phyloP scores from a whole-genome alignment of 2,888 invertebrate genomes.

The Phrixothrix hirtus region DNA sequence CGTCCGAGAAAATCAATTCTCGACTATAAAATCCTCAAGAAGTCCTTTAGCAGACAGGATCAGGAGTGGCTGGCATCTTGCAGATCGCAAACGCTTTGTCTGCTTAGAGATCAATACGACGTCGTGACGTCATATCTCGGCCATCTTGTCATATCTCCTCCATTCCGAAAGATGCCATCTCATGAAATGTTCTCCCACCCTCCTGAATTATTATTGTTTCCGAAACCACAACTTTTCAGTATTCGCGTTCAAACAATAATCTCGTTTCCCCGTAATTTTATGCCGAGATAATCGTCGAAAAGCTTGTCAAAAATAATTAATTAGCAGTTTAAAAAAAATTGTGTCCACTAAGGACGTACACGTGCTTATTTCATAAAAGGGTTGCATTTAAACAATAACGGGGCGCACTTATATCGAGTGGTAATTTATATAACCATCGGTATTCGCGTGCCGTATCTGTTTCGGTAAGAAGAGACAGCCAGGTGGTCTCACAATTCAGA shows the following conservation, averaged over 20 bases:
- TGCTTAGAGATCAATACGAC: constrained; percentile 55
- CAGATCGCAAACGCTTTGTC: constrained; percentile 47
- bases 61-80: constrained; percentile 34
- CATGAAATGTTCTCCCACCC: constrained; percentile 47
- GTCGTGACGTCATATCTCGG: constrained; percentile 58
- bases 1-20: constrained; percentile 24
- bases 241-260: constrained; percentile 14
- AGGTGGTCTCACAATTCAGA: constrained; percentile 27
- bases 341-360: neutral
- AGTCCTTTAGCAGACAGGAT: constrained; percentile 28
- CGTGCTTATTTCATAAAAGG: constrained; percentile 9
- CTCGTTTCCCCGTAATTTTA: neutral
- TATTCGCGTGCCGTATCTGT: constrained; percentile 39
- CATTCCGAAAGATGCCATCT: constrained; percentile 53
- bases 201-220: constrained; percentile 44
- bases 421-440: constrained; percentile 26
- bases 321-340: neutral
- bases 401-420: constrained; percentile 20
- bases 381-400: constrained; percentile 20
- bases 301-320: neutral
- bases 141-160: constrained; percentile 59
- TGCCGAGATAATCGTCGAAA: neutral
- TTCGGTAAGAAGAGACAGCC: constrained; percentile 28
- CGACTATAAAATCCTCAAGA: constrained; percentile 28
- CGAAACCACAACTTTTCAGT: constrained; percentile 24